A percentile compares a stretch with the other conserved stretches of the same genome.
phyloP scores from a whole-genome alignment of 1,140 invertebrate genomes.

The Drosophila orosa region DNA sequence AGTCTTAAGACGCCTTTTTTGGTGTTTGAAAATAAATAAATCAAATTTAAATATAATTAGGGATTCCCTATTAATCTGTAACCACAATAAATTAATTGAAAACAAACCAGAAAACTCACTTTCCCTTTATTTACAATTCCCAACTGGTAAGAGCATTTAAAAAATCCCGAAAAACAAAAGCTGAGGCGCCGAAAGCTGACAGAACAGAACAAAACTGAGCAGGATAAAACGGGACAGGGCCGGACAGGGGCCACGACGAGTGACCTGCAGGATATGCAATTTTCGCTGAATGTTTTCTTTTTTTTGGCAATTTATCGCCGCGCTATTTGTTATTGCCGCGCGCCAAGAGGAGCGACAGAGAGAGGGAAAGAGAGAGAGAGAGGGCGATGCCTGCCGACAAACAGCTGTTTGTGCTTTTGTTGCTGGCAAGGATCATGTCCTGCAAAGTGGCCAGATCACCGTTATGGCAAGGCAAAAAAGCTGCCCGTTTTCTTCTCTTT shows the following conservation, averaged over 20 bases:
- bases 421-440: slow-evolving; percentile 71
- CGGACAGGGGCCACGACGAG: slow-evolving; percentile 24
- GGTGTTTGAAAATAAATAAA: background rate
- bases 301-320: slow-evolving; percentile 61
- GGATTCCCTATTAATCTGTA: background rate
- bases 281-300: slow-evolving; percentile 55
- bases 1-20: background rate
- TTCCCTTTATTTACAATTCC: background rate
- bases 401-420: slow-evolving; percentile 64
- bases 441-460: slow-evolving; percentile 73
- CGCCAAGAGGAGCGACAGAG: background rate
- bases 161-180: background rate
- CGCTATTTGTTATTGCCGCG: slow-evolving; percentile 61
- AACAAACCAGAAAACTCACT: background rate
- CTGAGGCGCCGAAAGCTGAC: background rate
- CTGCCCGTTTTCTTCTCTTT: slow-evolving; percentile 7
- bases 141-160: background rate
- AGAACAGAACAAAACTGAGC: slow-evolving; percentile 9
- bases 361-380: background rate
- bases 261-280: slow-evolving; percentile 63
- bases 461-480: slow-evolving; percentile 11
- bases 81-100: background rate
- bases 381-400: slow-evolving; percentile 10
- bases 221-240: slow-evolving; percentile 9
- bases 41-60: background rate